Evolutionary conservation across 2,888 invertebrate genomes (phyloP).

Genomic region (Argyresthia goedartella): DNA sequence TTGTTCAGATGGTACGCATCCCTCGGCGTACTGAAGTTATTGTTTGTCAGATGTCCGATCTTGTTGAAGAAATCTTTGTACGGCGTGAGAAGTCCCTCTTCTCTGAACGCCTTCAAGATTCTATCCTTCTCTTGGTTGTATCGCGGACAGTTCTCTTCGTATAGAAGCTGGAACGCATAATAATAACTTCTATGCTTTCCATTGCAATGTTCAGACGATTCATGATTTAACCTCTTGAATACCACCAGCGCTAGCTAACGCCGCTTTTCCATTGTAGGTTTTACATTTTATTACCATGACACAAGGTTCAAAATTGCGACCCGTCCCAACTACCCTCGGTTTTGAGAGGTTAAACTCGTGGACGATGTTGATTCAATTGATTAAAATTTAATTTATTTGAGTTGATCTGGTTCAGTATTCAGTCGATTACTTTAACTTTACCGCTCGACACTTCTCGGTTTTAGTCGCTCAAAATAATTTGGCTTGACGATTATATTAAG

Average conservation of each 20-base stretch:
- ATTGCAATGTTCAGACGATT: background rate
- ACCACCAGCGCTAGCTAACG: too few relatives aligned
- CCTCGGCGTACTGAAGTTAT: constrained; percentile 59
- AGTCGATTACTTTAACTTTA: too few relatives aligned
- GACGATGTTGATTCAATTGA: background rate
- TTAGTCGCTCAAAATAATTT: too few relatives aligned
- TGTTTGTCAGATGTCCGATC: constrained; percentile 56
- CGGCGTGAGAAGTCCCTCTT: constrained; percentile 48
- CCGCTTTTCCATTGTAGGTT: too few relatives aligned
- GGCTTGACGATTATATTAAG: too few relatives aligned
- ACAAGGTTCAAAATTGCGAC: too few relatives aligned
- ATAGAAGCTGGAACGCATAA: constrained; percentile 43
- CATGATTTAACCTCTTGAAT: too few relatives aligned
- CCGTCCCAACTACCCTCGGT: too few relatives aligned
- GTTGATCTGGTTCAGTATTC: background rate
- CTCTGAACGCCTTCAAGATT: constrained; percentile 44
- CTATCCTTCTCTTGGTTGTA: constrained; percentile 57
- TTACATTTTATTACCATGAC: too few relatives aligned
- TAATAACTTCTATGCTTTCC: background rate
- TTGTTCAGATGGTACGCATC: constrained; percentile 58
- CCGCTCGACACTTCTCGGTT: too few relatives aligned
- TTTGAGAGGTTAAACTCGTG: too few relatives aligned
- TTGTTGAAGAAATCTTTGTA: constrained; percentile 55
- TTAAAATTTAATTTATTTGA: too few relatives aligned
- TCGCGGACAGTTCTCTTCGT: constrained; percentile 58